These are phyloP conservation scores for Microcebus jonahi DNA, from an alignment of 2,113 vertebrate species.

Conservation along the genomic window DNA sequence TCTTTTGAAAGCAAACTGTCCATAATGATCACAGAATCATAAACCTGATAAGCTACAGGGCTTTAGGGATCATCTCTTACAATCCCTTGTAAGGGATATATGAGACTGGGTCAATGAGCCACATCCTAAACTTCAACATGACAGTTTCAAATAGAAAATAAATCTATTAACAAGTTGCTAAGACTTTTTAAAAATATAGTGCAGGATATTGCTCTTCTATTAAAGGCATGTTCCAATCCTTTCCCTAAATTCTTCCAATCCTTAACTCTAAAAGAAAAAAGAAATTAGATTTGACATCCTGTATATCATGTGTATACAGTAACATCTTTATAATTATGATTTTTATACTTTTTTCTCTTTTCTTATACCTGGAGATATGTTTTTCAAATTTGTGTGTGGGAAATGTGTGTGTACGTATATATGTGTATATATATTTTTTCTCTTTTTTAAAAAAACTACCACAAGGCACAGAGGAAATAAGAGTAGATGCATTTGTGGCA, in stretches of 20 bases:
- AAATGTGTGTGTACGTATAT: neutral
- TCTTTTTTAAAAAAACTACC: neutral
- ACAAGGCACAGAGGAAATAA: neutral
- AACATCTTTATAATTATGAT: neutral
- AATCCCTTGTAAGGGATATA: neutral
- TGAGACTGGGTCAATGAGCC: neutral
- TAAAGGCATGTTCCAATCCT: neutral
- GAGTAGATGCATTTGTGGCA: neutral
- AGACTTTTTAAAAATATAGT: constrained; percentile 3
- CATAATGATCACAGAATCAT: neutral
- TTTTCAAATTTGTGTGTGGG: neutral
- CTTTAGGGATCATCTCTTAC: neutral
- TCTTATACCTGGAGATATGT: neutral
- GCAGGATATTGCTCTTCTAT: neutral
- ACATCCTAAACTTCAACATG: neutral
- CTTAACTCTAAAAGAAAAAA: constrained; percentile 25
- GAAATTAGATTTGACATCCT: constrained; percentile 11
- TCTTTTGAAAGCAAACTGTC: neutral
- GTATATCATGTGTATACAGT: neutral
- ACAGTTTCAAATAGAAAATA: constrained; percentile 29
- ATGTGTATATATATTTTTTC: neutral
- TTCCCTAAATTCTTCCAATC: neutral
- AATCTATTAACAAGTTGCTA: neutral
- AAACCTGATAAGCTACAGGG: neutral
- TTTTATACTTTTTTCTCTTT: constrained; percentile 5